A percentile compares a stretch with the other conserved stretches of the same genome.
Evolutionary conservation across 1,140 invertebrate genomes (phyloP).

Genomic region (Ips nitidus): DNA sequence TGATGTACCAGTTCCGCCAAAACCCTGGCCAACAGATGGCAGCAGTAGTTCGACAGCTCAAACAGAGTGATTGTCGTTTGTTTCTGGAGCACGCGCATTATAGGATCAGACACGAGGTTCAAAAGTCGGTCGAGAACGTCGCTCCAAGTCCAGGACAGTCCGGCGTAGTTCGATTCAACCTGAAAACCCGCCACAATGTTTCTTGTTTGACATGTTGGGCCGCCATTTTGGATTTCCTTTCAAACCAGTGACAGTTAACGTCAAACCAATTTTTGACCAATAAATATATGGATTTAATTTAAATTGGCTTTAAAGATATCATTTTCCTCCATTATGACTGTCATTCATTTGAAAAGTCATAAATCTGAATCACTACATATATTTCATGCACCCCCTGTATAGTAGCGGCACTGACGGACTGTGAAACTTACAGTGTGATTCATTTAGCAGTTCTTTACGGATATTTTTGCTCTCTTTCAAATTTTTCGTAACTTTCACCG

Average conservation of each 20-base stretch:
- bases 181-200: conserved; percentile 40
- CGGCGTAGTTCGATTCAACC: conserved; percentile 56
- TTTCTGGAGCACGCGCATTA: conserved; percentile 61
- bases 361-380: no score
- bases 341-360: no score
- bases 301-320: no score
- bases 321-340: no score
- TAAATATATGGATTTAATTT: neutral
- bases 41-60: conserved; percentile 78
- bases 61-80: conserved; percentile 60
- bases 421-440: neutral
- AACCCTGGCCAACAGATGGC: conserved; percentile 80
- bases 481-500: no score
- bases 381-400: no score
- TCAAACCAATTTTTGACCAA: conserved; percentile 1
- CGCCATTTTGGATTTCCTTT: no score
- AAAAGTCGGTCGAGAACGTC: conserved; percentile 83
- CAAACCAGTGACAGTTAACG: no score
- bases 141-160: conserved; percentile 71
- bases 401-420: no score
- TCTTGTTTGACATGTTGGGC: no score
- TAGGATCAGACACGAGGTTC: conserved; percentile 77
- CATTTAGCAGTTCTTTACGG: neutral
- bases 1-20: conserved; percentile 87
- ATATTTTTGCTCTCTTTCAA: no score